Evolutionary conservation across 2,797 vertebrate species (phyloP), one percentile per base, ranked within the genome.

Genomic region (Poecilia gillii): DNA sequence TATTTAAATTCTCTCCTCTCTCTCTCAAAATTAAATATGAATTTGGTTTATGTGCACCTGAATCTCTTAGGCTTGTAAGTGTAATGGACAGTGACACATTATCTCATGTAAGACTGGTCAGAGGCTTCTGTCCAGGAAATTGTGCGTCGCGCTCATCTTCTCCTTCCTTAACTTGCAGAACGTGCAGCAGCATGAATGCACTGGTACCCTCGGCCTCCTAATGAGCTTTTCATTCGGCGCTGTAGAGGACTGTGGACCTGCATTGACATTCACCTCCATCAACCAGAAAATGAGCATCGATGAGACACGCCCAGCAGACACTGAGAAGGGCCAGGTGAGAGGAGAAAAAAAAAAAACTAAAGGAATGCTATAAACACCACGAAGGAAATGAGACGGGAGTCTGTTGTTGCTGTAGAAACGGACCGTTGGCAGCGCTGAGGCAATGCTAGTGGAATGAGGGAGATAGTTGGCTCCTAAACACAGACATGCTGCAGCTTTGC

Each of bases 321-420:
- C 36, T 72, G 25, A 72, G 64, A 82, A 78, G 49, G 71, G 41
- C 82, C 79, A 84, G 82, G 84, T 86, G 81, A 74, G 73, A 33
- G 53, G 51, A 18, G 28, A 82, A 75, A 79, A 66, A 72, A 73
- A 87, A 84, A 80, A 75, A 78, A 73, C 86, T 83, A 80, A 74
- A 78, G 79, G 77, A 82, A 81, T 89, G 80, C 81, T 77, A 80
- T 91, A 81, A 90, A 90, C 81, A 77, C 74, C 31, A 16, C 5
- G n/a, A 81, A 77, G 75, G 77, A 68, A 16, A 81, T 76, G 13
- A 75, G 74, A 79, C 86, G 33, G 36, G 80, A 82, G 78, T 75
- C 46, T 80, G 75, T 77, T 46, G 90, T 92, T 92, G 83, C 90
- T 74, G 78, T 94, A 91, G 89, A 85, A 94, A 94, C 89, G 0